Conservation (phyloP, 2,797 vertebrate genomes). For the Chelmon rostratus region DNA sequence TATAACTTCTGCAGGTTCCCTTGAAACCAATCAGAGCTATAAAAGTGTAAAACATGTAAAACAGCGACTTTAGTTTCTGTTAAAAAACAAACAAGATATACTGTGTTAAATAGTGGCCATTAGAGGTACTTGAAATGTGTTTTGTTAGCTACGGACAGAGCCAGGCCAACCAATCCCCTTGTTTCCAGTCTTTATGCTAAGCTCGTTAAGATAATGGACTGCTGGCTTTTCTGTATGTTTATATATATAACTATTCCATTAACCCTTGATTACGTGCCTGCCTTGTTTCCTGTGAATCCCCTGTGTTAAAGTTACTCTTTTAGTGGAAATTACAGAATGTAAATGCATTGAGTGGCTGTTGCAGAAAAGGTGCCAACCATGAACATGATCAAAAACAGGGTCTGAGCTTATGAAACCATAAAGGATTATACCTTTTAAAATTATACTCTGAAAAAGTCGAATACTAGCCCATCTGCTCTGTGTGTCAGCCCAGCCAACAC, state of each 20-base stretch:
- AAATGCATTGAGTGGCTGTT: not conserved
- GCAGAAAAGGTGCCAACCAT: too few relatives aligned
- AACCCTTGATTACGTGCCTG: not conserved
- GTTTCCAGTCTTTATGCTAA: not conserved
- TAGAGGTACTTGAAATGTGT: not conserved
- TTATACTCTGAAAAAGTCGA: not conserved
- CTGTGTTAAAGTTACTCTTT: not conserved
- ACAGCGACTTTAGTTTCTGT: not conserved
- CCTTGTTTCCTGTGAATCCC: not conserved
- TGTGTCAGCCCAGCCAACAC: not conserved
- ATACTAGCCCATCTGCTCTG: not conserved
- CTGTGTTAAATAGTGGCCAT: not conserved
- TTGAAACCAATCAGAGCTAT: conserved; percentile 18
- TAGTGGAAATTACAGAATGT: not conserved
- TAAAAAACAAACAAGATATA: not conserved
- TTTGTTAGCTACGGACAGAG: not conserved
- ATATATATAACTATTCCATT: not conserved
- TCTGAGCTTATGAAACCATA: not conserved
- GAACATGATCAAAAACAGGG: not conserved
- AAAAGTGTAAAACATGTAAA: not conserved
- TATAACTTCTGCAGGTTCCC: conserved; percentile 20
- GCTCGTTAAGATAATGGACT: not conserved
- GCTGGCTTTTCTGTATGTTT: not conserved
- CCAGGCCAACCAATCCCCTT: not conserved
- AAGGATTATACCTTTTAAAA: not conserved